Evolutionary conservation across 2,888 invertebrate genomes (phyloP), one percentile per base, ranked within the genome.

Genomic region (Cheilosia urbana): DNA sequence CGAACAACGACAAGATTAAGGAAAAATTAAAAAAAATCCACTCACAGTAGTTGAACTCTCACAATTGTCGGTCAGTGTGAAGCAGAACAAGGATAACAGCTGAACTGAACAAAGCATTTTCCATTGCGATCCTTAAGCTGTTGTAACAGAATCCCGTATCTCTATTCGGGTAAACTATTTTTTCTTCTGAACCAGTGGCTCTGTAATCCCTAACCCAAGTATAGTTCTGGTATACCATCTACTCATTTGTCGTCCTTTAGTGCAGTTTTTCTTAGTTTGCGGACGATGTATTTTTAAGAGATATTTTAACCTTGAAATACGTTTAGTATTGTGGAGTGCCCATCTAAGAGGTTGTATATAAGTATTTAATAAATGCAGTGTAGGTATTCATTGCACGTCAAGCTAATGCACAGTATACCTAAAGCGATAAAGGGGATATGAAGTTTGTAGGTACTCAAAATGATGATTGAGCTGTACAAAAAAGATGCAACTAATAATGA

Each of bases 21-120:
- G 49, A 65, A 60, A 63, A 68, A 49, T 19, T 42, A 55, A 57
- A 57, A 71, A 79, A 57, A 58, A 84, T 65, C 69, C 49, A 75
- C 68, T 75, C 66, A 72, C 81, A 79, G 79, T 69, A 84, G 73
- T 84, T 79, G 79, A 79, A 79, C 79, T 75, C 68, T 63, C 65
- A 75, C 73, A 84, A 84, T 79, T 73, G 79, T 60, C 79, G 84
- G 79, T 55, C 79, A 84, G 69, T 69, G 75, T 42, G 63, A 84
- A 84, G 55, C 73, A 69, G 79, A 84, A 71, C 79, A 75, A 65
- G 84, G 75, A 84, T 80, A 84, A 80, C 79, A 84, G 84, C 84
- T 84, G 80, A 84, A 65, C 71, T 84, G 65, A 84, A 84, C 84
- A 84, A 84, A 80, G 84, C 84, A 84, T 75, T 79, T 75, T 84